Conservation (phyloP, 2,797 vertebrate genomes). For the Siniperca obscura region DNA sequence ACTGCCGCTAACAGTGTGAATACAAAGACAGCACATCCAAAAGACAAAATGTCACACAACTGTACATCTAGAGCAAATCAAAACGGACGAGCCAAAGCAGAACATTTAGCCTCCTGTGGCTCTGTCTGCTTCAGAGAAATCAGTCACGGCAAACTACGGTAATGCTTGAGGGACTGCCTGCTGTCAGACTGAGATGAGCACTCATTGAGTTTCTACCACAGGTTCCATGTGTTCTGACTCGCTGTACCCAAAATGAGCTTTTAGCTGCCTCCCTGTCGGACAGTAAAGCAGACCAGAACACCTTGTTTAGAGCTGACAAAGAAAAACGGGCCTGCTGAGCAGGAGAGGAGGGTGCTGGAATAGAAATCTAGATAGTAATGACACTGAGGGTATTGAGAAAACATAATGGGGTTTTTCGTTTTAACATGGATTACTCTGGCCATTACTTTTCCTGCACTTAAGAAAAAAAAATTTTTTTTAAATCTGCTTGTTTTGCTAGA, state of each 20-base stretch:
- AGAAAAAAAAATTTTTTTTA: background rate
- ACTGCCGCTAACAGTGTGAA: slow-evolving; percentile 25
- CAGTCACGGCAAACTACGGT: slow-evolving; percentile 74
- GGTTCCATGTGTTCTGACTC: slow-evolving; percentile 72
- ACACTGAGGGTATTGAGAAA: background rate
- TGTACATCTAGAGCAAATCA: slow-evolving; percentile 75
- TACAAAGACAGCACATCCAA: slow-evolving; percentile 52
- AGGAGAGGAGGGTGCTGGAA: slow-evolving; percentile 23
- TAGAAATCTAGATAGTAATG: slow-evolving; percentile 39
- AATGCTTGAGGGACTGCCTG: slow-evolving; percentile 77
- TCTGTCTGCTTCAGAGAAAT: slow-evolving; percentile 77
- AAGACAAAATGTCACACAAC: slow-evolving; percentile 76
- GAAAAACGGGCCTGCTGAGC: slow-evolving; percentile 17
- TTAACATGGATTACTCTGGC: background rate
- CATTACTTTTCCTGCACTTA: background rate
- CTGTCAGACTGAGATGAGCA: slow-evolving; percentile 77
- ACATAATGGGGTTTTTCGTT: background rate
- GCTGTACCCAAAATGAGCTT: slow-evolving; percentile 77
- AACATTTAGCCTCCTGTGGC: slow-evolving; percentile 77
- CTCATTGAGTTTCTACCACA: slow-evolving; percentile 64
- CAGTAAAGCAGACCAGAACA: slow-evolving; percentile 54
- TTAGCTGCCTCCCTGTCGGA: slow-evolving; percentile 69
- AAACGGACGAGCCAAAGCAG: slow-evolving; percentile 75
- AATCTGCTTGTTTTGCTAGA: background rate
- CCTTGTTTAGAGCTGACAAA: slow-evolving; percentile 55